Evolutionary conservation across 2,888 invertebrate genomes (phyloP).

Genomic region (Euplexia lucipara): DNA sequence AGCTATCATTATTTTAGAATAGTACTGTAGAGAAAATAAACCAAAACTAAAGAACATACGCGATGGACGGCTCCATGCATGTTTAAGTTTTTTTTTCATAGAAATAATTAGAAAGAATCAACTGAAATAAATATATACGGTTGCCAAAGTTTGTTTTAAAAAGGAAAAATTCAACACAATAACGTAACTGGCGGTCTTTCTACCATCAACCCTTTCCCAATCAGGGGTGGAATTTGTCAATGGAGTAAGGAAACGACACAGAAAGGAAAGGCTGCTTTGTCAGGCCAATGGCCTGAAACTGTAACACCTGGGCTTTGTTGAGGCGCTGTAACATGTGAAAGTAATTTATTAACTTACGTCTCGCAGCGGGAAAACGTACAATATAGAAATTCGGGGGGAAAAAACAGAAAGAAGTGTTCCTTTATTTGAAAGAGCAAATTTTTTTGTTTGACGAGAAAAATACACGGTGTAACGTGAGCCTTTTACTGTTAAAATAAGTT

Average conservation of each 20-base stretch:
- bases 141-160: slow-evolving; percentile 12
- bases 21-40: background rate
- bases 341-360: slow-evolving; percentile 77
- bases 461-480: slow-evolving; percentile 35
- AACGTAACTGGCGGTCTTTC: slow-evolving; percentile 57
- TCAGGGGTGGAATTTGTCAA: slow-evolving; percentile 66
- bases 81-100: no score
- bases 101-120: background rate
- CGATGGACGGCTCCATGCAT: no score
- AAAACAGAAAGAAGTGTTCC: slow-evolving; percentile 59
- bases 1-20: background rate
- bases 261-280: slow-evolving; percentile 71
- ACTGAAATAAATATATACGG: background rate
- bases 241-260: slow-evolving; percentile 46
- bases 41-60: no score
- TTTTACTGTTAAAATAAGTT: slow-evolving; percentile 43
- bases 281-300: slow-evolving; percentile 75
- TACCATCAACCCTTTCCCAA: slow-evolving; percentile 65
- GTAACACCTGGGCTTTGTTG: slow-evolving; percentile 79
- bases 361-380: slow-evolving; percentile 61
- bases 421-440: slow-evolving; percentile 56
- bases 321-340: slow-evolving; percentile 71
- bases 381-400: slow-evolving; percentile 61
- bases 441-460: slow-evolving; percentile 48
- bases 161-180: slow-evolving; percentile 64